A percentile compares a stretch with the other conserved stretches of the same genome.
These are phyloP conservation scores for Ostrea edulis DNA, from an alignment of 1,140 invertebrate genomes.

Conservation along the genomic window DNA sequence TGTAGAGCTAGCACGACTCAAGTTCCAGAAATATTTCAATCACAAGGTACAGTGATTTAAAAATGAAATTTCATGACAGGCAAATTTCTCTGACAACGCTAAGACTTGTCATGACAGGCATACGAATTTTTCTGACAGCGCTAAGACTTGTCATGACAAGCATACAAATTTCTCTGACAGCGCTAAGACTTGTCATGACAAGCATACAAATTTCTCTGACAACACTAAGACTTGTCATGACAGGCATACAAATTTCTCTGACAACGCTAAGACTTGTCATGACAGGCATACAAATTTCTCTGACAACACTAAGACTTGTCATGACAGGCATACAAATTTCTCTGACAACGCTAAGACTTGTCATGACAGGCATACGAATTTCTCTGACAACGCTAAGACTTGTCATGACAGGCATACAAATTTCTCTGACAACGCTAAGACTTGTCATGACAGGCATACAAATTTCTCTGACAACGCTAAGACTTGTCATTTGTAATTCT, in stretches of 20 bases:
- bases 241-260: neutral
- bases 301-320: neutral
- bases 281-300: neutral
- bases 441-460: too few relatives aligned
- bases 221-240: neutral
- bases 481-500: neutral
- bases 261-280: neutral
- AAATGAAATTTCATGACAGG: neutral
- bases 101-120: too few relatives aligned
- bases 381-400: neutral
- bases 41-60: constrained; percentile 72
- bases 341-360: too few relatives aligned
- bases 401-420: too few relatives aligned
- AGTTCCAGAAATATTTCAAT: constrained; percentile 81
- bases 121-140: neutral
- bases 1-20: constrained; percentile 74
- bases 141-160: neutral
- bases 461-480: neutral
- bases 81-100: neutral
- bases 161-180: neutral
- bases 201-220: neutral
- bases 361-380: neutral
- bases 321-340: neutral
- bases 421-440: neutral
- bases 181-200: neutral